These are phyloP conservation scores for Rhyzopertha dominica DNA, from an alignment of 1,140 invertebrate genomes.

Conservation along the genomic window DNA sequence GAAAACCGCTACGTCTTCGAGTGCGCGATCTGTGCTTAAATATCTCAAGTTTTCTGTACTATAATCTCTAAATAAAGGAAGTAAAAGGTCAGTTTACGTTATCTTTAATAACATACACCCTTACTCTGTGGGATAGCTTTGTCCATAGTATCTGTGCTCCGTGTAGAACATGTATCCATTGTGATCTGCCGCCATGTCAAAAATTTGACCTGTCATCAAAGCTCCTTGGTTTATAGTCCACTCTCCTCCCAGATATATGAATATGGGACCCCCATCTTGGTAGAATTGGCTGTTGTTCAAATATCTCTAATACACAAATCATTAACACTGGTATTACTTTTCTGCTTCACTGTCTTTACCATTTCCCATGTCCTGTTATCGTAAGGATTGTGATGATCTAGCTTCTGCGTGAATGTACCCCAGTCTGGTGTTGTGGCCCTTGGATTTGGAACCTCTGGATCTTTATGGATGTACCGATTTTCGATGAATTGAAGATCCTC, in stretches of 20 bases:
- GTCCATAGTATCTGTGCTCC: conserved; percentile 79
- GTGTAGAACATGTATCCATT: conserved; percentile 61
- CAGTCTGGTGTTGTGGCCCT: not conserved
- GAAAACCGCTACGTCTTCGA: no score
- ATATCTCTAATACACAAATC: conserved; percentile 38
- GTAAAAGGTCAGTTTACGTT: not conserved
- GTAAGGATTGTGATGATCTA: conserved; percentile 13
- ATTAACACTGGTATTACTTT: not conserved
- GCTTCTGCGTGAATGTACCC: not conserved
- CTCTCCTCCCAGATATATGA: conserved; percentile 68
- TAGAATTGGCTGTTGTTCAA: conserved; percentile 15
- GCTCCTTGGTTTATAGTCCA: conserved; percentile 51
- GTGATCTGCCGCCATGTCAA: conserved; percentile 53
- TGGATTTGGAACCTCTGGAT: no score
- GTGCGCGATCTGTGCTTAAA: no score
- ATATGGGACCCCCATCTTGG: no score
- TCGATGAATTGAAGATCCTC: no score
- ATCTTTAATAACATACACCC: conserved; percentile 15
- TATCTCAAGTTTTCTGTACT: no score
- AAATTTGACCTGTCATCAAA: conserved; percentile 50
- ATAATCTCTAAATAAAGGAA: no score
- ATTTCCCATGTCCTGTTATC: conserved; percentile 15
- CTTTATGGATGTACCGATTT: no score
- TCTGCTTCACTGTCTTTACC: conserved; percentile 5
- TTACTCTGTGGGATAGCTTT: conserved; percentile 64